Evolutionary conservation across 1,140 invertebrate genomes (phyloP).

Genomic region (Thereuonema tuberculata): DNA sequence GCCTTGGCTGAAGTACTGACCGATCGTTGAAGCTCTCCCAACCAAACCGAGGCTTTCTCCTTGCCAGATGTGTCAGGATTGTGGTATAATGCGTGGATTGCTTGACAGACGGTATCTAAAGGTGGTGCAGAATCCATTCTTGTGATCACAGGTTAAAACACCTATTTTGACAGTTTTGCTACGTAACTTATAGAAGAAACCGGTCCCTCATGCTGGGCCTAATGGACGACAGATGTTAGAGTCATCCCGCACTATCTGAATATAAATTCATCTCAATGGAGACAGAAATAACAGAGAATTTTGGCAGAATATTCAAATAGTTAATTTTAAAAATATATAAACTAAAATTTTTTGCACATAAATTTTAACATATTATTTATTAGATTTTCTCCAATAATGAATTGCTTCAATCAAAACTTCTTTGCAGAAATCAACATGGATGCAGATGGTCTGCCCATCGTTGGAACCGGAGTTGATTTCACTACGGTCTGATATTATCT

Average conservation of each 20-base stretch:
- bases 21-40: constrained; percentile 84
- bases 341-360: too few species aligned
- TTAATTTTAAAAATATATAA: too few species aligned
- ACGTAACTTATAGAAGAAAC: not conserved
- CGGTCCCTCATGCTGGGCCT: not conserved
- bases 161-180: not conserved
- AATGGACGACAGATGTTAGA: too few species aligned
- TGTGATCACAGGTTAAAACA: too few species aligned
- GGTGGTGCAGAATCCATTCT: constrained; percentile 31
- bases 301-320: too few species aligned
- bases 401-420: not conserved
- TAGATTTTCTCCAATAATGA: not conserved
- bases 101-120: constrained; percentile 64
- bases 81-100: constrained; percentile 62
- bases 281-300: too few species aligned
- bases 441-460: constrained; percentile 42
- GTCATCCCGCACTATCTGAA: too few species aligned
- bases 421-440: too few species aligned
- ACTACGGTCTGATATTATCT: too few species aligned
- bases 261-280: too few species aligned
- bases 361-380: too few species aligned
- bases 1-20: too few species aligned
- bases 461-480: constrained; percentile 45
- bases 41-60: constrained; percentile 79
- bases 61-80: constrained; percentile 59